Evolutionary conservation across 2,113 vertebrate species (phyloP).

Genomic region (Ploceus nigricollis): DNA sequence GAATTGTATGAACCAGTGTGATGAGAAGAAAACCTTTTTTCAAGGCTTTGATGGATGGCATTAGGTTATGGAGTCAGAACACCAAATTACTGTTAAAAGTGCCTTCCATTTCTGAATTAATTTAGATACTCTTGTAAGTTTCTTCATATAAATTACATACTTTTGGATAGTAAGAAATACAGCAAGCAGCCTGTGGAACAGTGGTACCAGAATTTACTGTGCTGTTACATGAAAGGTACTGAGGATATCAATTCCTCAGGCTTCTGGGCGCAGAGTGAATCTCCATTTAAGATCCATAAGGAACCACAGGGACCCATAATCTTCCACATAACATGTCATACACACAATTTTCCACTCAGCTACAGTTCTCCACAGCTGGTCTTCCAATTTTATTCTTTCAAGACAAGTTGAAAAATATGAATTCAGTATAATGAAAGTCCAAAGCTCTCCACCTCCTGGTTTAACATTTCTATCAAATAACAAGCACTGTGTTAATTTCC

Average conservation of each 20-base stretch:
- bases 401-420: neutral
- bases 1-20: neutral
- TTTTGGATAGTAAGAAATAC: neutral
- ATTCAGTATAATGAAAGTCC: neutral
- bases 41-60: neutral
- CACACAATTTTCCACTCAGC: neutral
- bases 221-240: neutral
- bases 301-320: neutral
- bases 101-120: neutral
- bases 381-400: neutral
- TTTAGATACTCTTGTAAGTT: neutral
- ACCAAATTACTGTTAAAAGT: neutral
- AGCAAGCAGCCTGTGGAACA: neutral
- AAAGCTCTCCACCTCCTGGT: neutral
- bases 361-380: neutral
- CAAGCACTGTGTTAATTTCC: neutral
- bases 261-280: neutral
- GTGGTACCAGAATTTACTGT: neutral
- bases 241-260: neutral
- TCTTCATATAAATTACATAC: neutral
- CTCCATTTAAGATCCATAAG: neutral
- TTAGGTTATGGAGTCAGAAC: neutral
- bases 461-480: neutral
- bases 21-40: neutral
- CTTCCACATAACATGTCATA: neutral